phyloP scores from a whole-genome alignment of 2,113 vertebrate species.

The Bambusicola thoracicus region DNA sequence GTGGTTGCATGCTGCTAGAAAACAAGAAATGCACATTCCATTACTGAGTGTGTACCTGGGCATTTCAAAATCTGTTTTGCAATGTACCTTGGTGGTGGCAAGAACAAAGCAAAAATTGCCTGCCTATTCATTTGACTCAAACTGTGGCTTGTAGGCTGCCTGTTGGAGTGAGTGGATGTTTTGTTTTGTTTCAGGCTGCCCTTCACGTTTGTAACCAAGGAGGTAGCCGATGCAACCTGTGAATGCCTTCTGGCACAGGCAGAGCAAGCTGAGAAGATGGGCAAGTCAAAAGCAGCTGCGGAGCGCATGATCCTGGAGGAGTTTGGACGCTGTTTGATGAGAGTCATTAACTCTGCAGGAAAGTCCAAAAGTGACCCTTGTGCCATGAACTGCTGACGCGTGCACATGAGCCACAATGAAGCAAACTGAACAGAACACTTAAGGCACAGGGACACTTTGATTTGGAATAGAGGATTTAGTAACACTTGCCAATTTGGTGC shows the following conservation, averaged over 20 bases:
- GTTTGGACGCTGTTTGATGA: slow-evolving; percentile 97
- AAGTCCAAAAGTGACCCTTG: slow-evolving; percentile 94
- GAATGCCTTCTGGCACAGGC: slow-evolving; percentile 95
- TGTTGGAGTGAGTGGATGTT: background rate
- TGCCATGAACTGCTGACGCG: slow-evolving; percentile 89
- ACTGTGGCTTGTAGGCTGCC: background rate
- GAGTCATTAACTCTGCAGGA: slow-evolving; percentile 94
- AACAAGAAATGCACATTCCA: no score
- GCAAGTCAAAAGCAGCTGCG: slow-evolving; percentile 87
- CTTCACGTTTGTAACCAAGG: slow-evolving; percentile 95
- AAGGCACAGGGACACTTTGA: slow-evolving; percentile 75
- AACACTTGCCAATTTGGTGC: slow-evolving; percentile 73
- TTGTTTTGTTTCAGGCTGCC: slow-evolving; percentile 84
- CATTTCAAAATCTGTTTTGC: background rate
- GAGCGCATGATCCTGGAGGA: slow-evolving; percentile 96
- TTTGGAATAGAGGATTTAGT: slow-evolving; percentile 58
- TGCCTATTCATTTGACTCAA: background rate
- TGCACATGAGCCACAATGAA: background rate
- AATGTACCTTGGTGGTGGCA: background rate
- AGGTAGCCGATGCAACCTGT: slow-evolving; percentile 94
- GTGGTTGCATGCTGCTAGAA: no score
- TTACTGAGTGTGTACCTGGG: background rate
- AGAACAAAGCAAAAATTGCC: background rate
- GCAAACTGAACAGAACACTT: slow-evolving; percentile 57
- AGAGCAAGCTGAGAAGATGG: slow-evolving; percentile 88